Evolutionary conservation across 2,888 invertebrate genomes (phyloP).

Genomic region (Hypercompe scribonia): DNA sequence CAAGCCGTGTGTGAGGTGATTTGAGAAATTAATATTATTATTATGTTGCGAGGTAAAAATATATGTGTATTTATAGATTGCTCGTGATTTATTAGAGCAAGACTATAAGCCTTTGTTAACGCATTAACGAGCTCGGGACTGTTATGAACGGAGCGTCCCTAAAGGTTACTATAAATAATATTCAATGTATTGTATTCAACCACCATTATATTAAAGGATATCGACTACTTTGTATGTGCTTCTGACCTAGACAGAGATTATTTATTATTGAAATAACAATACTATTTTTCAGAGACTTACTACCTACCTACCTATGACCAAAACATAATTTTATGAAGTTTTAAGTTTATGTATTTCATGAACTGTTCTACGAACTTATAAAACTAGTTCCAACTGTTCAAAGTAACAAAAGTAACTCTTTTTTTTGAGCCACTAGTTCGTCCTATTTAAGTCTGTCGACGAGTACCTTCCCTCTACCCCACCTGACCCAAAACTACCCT

Average conservation of each 20-base stretch:
- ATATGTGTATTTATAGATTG: neutral
- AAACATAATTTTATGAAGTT: neutral
- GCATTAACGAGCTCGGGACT: neutral
- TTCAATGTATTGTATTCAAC: neutral
- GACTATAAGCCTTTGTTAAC: neutral
- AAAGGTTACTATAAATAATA: neutral
- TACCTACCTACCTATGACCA: neutral
- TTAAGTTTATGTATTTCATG: too few relatives aligned
- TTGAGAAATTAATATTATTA: too few relatives aligned
- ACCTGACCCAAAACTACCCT: constrained; percentile 15
- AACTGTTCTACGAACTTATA: too few relatives aligned
- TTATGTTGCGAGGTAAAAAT: neutral
- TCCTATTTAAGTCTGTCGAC: neutral
- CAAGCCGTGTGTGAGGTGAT: too few relatives aligned
- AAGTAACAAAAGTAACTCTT: neutral
- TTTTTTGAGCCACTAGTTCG: neutral
- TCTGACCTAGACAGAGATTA: too few relatives aligned
- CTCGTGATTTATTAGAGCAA: neutral
- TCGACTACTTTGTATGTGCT: too few relatives aligned
- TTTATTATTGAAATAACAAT: too few relatives aligned
- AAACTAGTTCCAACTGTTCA: neutral
- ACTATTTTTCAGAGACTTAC: too few relatives aligned
- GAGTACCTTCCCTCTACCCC: neutral
- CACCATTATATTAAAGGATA: too few relatives aligned
- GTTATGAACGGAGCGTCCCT: neutral